phyloP scores from a whole-genome alignment of 2,113 vertebrate species.

The Takifugu bimaculatus region DNA sequence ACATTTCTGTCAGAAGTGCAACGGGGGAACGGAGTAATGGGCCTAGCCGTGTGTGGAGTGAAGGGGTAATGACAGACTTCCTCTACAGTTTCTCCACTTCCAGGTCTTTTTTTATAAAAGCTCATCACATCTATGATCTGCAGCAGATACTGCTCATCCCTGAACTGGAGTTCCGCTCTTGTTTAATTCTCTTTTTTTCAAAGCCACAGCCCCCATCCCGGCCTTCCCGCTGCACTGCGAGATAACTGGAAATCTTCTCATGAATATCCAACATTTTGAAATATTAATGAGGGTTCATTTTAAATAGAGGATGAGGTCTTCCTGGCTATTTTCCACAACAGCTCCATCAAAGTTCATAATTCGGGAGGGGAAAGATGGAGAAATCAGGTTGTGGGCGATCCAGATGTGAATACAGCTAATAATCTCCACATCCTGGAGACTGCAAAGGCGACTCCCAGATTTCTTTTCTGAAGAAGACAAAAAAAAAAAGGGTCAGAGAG shows the following conservation, averaged over 20 bases:
- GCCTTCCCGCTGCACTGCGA: constrained; percentile 18
- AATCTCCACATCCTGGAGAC: constrained; percentile 15
- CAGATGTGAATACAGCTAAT: constrained; percentile 32
- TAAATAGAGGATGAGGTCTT: constrained; percentile 43
- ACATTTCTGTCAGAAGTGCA: constrained; percentile 44
- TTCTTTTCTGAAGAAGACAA: constrained; percentile 35
- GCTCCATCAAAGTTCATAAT: constrained; percentile 8
- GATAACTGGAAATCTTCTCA: constrained; percentile 35
- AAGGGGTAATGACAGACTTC: constrained; percentile 49
- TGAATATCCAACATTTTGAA: constrained; percentile 55
- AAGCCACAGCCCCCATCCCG: constrained; percentile 21
- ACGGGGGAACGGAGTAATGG: constrained; percentile 57
- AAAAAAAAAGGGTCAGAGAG: constrained; percentile 7
- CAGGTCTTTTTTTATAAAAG: constrained; percentile 48
- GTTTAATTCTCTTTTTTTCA: constrained; percentile 37
- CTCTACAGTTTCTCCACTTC: constrained; percentile 42
- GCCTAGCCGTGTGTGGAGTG: constrained; percentile 40
- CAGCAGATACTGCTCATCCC: constrained; percentile 14
- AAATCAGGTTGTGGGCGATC: constrained; percentile 9
- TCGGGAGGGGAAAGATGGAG: constrained; percentile 11
- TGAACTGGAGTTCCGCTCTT: constrained; percentile 12
- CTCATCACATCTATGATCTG: constrained; percentile 45
- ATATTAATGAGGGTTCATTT: constrained; percentile 60
- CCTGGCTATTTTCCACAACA: constrained; percentile 40
- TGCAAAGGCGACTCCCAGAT: constrained; percentile 24